phyloP scores from a whole-genome alignment of 2,113 vertebrate species.

The Thamnaconus septentrionalis region DNA sequence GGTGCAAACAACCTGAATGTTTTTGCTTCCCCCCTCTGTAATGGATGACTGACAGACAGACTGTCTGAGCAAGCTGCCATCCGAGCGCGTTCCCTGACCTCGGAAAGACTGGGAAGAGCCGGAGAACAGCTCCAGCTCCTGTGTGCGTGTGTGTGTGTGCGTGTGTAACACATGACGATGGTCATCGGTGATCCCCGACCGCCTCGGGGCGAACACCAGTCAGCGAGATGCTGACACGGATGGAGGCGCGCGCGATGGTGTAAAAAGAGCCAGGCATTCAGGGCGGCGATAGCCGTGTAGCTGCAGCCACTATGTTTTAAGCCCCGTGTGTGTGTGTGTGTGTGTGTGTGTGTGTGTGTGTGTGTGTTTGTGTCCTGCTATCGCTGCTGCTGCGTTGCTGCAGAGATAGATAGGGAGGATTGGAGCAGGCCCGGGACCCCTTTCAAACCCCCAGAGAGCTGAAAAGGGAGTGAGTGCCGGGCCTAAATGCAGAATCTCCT shows the following conservation, averaged over 20 bases:
- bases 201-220: slow-evolving; percentile 54
- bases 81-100: slow-evolving; percentile 58
- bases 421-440: slow-evolving; percentile 37
- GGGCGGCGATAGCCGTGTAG: slow-evolving; percentile 45
- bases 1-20: slow-evolving; percentile 49
- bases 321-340: slow-evolving; percentile 13
- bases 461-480: slow-evolving; percentile 56
- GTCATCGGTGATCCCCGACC: slow-evolving; percentile 54
- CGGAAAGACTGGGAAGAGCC: slow-evolving; percentile 43
- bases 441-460: slow-evolving; percentile 62
- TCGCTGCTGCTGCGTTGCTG: slow-evolving; percentile 19
- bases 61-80: slow-evolving; percentile 53
- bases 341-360: slow-evolving; percentile 14
- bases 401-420: slow-evolving; percentile 56
- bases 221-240: slow-evolving; percentile 52
- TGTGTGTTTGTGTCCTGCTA: slow-evolving; percentile 28
- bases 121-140: slow-evolving; percentile 22
- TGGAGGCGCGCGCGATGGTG: slow-evolving; percentile 2
- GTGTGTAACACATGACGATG: slow-evolving; percentile 53
- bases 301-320: slow-evolving; percentile 54
- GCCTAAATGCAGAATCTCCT: slow-evolving; percentile 74
- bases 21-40: slow-evolving; percentile 52
- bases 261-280: slow-evolving; percentile 24
- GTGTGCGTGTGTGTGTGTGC: slow-evolving; percentile 10
- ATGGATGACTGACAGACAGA: slow-evolving; percentile 60